Evolutionary conservation across 2,888 invertebrate species (phyloP), one percentile per base, ranked within the genome.

Genomic region (Hyles lineata): DNA sequence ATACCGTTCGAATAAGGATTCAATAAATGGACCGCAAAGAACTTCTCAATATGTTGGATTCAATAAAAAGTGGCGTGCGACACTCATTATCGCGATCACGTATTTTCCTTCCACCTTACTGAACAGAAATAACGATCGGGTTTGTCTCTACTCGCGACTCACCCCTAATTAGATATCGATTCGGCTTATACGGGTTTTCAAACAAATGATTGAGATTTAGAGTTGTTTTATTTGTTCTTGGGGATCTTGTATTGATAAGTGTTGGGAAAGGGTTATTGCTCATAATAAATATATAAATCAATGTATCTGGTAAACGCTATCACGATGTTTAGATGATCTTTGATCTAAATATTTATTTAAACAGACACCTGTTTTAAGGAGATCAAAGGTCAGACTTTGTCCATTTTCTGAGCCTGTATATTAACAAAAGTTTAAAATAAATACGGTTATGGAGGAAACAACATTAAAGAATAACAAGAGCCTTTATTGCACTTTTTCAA

Each of bases 121-220:
- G 83, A 70, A 76, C 87, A 86, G 81, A 81, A 88, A 87, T 90
- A 90, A 90, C 87, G 87, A 90, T 77, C 70, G 73, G 70, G 74
- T 70, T 23, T 73, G 72, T 74, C 74, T 75, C 72, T 72, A 73
- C 78, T 76, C 74, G 77, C 79, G 79, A 77, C 72, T 62, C 67
- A 67, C 73, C 74, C 58, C 73, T 83, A 79, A 82, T 83, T 83
- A 82, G 74, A 79, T 79, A 78, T 83, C 76, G 80, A 81, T 81
- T 81, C 70, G 74, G 72, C 55, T 72, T 73, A 76, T 76, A 74
- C 77, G 77, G 76, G 77, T 77, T 77, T 77, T 75, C 63, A 71
- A 77, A 77, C 76, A 76, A 81, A 81, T 80, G 73, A 78, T 55
- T 58, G 76, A 71, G 62, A 32, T 59, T 61, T 50, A 72, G 1